A percentile compares a stretch with the other conserved stretches of the same genome.
phyloP scores from a whole-genome alignment of 2,888 invertebrate species.

The Alviniconcha strummeri region DNA sequence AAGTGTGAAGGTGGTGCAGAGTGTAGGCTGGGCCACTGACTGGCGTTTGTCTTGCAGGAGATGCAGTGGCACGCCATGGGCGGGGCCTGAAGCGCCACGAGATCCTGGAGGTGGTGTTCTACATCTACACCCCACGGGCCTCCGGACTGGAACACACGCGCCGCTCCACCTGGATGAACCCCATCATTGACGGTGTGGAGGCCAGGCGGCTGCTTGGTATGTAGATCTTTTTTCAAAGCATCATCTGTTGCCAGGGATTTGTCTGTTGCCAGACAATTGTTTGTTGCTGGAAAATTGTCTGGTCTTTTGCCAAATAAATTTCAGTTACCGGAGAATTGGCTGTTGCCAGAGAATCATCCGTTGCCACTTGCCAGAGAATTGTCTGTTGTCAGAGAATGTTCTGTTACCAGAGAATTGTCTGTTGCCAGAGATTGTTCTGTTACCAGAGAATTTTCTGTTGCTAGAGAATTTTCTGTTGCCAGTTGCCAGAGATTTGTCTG shows the following conservation, averaged over 20 bases:
- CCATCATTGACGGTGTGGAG: slow-evolving; percentile 71
- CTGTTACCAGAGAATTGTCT: too few relatives aligned
- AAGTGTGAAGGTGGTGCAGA: too few relatives aligned
- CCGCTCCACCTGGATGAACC: slow-evolving; percentile 72
- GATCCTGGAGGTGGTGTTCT: slow-evolving; percentile 68
- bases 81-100: slow-evolving; percentile 64
- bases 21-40: too few relatives aligned
- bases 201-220: slow-evolving; percentile 68
- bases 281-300: not conserved
- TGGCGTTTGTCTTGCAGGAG: not conserved
- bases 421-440: too few relatives aligned
- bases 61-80: not conserved
- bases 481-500: too few relatives aligned
- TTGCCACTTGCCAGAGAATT: not conserved
- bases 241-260: not conserved
- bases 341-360: not conserved
- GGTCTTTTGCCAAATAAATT: not conserved
- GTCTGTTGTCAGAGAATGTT: not conserved
- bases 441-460: too few relatives aligned
- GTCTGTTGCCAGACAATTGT: not conserved
- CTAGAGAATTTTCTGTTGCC: too few relatives aligned
- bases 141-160: slow-evolving; percentile 62
- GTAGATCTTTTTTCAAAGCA: not conserved
- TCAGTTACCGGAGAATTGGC: not conserved
- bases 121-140: slow-evolving; percentile 69